These are phyloP conservation scores for Masnerella sp. DNA, from an alignment of 2,888 invertebrate species.

Conservation along the genomic window DNA sequence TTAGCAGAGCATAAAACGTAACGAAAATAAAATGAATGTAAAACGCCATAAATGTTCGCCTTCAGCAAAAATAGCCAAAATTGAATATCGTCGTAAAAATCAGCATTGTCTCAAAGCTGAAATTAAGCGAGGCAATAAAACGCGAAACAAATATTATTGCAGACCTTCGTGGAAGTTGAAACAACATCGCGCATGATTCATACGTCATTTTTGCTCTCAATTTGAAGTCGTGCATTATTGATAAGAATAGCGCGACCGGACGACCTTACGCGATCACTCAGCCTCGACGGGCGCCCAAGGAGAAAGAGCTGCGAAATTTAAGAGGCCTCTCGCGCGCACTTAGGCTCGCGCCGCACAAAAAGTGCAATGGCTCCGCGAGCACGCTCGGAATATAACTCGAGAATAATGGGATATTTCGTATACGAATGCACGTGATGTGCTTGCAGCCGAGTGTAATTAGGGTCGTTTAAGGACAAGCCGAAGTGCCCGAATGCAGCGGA, in stretches of 20 bases:
- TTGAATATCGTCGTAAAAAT: no score
- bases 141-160: slow-evolving; percentile 29
- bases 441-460: slow-evolving; percentile 60
- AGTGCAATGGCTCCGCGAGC: slow-evolving; percentile 61
- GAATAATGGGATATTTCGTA: slow-evolving; percentile 69
- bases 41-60: no score
- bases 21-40: no score
- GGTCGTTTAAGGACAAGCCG: slow-evolving; percentile 30
- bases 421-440: slow-evolving; percentile 65
- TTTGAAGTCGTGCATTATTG: slow-evolving; percentile 34
- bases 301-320: slow-evolving; percentile 36
- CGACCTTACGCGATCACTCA: slow-evolving; percentile 44
- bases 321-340: slow-evolving; percentile 43
- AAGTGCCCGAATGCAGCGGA: slow-evolving; percentile 16
- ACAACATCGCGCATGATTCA: slow-evolving; percentile 27
- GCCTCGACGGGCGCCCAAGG: slow-evolving; percentile 53
- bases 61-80: no score
- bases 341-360: slow-evolving; percentile 36
- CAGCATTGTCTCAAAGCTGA: no score
- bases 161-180: slow-evolving; percentile 23
- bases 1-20: no score
- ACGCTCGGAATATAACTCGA: slow-evolving; percentile 66
- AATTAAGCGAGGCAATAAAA: slow-evolving; percentile 18
- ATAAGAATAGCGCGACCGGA: slow-evolving; percentile 40
- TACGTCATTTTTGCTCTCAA: slow-evolving; percentile 39